A percentile compares a stretch with the other conserved stretches of the same genome.
These are phyloP conservation scores for Andrena chrysosceles DNA, from an alignment of 2,888 invertebrate genomes.

Conservation along the genomic window DNA sequence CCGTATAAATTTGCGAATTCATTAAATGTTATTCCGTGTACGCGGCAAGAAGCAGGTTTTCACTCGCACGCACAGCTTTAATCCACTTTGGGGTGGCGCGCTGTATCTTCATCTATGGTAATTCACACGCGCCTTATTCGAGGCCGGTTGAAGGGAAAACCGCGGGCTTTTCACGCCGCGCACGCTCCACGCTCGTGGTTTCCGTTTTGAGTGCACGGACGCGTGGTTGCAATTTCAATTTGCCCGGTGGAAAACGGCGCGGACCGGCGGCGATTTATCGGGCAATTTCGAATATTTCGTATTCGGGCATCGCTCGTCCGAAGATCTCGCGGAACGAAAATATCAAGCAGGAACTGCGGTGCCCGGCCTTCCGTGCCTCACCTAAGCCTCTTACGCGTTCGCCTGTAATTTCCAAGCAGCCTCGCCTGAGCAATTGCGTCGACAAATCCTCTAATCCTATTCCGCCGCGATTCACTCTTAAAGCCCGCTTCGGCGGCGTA, in stretches of 20 bases:
- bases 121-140: constrained; percentile 10
- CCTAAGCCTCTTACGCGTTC: constrained; percentile 29
- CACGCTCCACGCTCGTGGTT: background rate
- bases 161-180: constrained; percentile 17
- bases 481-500: constrained; percentile 2
- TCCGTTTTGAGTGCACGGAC: constrained; percentile 3
- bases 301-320: background rate
- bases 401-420: constrained; percentile 34
- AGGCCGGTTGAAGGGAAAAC: constrained; percentile 2
- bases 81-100: constrained; percentile 8
- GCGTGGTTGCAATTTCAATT: constrained; percentile 1
- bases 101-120: constrained; percentile 16
- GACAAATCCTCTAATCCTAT: constrained; percentile 54
- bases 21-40: background rate
- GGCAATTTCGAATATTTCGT: background rate
- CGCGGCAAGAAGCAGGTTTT: constrained; percentile 27
- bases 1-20: constrained; percentile 13
- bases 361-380: constrained; percentile 4
- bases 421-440: constrained; percentile 26
- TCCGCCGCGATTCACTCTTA: constrained; percentile 31
- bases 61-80: constrained; percentile 1
- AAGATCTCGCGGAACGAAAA: background rate
- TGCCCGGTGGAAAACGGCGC: background rate
- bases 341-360: background rate
- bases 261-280: background rate